A percentile compares a stretch with the other conserved stretches of the same genome.
These are phyloP conservation scores for Alloscopus bannaensis DNA, from an alignment of 2,888 invertebrate species.

Conservation along the genomic window DNA sequence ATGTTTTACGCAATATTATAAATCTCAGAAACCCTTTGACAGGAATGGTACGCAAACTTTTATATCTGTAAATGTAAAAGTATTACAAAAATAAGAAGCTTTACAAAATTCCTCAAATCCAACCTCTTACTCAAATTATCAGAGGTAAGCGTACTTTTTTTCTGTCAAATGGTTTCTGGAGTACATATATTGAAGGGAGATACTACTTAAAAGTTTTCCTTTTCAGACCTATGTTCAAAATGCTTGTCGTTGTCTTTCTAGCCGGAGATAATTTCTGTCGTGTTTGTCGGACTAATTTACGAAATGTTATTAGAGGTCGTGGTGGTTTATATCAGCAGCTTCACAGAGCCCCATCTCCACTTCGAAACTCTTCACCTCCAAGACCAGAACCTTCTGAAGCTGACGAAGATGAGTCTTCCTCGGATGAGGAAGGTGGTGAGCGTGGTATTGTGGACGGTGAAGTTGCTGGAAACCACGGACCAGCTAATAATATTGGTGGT, in stretches of 20 bases:
- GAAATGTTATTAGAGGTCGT: constrained; percentile 70
- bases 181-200: no score
- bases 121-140: no score
- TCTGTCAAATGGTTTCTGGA: no score
- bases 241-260: constrained; percentile 34
- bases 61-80: no score
- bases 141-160: no score
- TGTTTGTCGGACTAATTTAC: constrained; percentile 71
- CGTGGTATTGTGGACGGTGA: constrained; percentile 51
- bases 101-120: not conserved
- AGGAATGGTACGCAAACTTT: no score
- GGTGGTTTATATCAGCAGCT: constrained; percentile 72
- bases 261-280: constrained; percentile 72
- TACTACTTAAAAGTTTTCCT: no score
- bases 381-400: constrained; percentile 63
- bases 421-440: constrained; percentile 54
- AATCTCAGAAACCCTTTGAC: no score
- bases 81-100: not conserved
- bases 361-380: constrained; percentile 67
- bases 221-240: not conserved
- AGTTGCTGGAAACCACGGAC: constrained; percentile 61
- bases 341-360: constrained; percentile 71
- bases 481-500: constrained; percentile 55
- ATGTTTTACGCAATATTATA: not conserved
- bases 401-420: constrained; percentile 55